Conservation (phyloP, 2,888 invertebrate genomes). For the Neria commutata region DNA sequence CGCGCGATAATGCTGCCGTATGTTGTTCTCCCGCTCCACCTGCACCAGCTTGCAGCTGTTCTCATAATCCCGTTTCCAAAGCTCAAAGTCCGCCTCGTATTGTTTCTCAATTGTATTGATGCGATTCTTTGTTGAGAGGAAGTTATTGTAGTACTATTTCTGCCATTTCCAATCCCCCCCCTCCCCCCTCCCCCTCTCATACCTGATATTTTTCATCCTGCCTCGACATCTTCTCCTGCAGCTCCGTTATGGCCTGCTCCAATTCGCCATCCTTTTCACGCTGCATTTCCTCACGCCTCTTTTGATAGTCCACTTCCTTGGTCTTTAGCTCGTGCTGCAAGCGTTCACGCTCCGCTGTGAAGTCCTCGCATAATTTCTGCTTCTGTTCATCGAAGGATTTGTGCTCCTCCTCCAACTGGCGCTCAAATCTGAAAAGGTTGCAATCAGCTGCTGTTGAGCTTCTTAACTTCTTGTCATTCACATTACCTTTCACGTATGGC, state of each 20-base stretch:
- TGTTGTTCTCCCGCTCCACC: slow-evolving; percentile 71
- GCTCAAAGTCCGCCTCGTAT: slow-evolving; percentile 68
- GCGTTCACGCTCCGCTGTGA: slow-evolving; percentile 61
- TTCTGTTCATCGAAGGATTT: slow-evolving; percentile 66
- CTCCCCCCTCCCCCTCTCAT: neutral
- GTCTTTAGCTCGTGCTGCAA: slow-evolving; percentile 61
- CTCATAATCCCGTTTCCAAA: slow-evolving; percentile 68
- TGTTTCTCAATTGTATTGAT: slow-evolving; percentile 66
- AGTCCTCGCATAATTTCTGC: slow-evolving; percentile 63
- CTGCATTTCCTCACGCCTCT: slow-evolving; percentile 58
- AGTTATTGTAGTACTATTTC: neutral
- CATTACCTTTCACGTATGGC: slow-evolving; percentile 65
- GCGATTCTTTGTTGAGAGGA: slow-evolving; percentile 63
- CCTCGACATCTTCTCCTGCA: slow-evolving; percentile 64
- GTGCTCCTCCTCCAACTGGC: slow-evolving; percentile 66
- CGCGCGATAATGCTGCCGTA: slow-evolving; percentile 72
- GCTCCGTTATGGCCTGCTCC: slow-evolving; percentile 63
- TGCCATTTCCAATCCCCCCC: neutral
- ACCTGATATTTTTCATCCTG: slow-evolving; percentile 61
- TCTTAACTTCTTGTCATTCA: neutral
- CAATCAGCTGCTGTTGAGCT: neutral
- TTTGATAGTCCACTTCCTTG: slow-evolving; percentile 61
- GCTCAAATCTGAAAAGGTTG: slow-evolving; percentile 62
- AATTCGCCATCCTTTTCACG: slow-evolving; percentile 63
- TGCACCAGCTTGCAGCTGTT: slow-evolving; percentile 63